Evolutionary conservation across 2,797 vertebrate species (phyloP), one percentile per base, ranked within the genome.

Genomic region (Choloepus didactylus): DNA sequence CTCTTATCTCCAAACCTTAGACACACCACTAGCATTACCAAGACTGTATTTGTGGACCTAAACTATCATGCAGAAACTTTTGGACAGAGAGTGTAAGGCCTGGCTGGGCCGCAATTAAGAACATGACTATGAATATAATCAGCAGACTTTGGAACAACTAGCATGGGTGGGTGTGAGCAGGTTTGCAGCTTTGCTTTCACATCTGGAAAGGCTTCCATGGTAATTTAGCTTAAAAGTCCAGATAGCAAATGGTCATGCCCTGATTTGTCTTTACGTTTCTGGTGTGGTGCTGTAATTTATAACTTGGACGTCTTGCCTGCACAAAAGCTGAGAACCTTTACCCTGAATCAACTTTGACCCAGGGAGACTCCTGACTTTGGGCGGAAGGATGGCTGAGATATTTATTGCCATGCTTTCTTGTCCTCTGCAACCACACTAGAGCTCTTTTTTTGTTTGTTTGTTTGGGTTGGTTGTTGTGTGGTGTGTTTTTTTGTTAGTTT

Each of bases 151-250:
- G 70, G 70, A 96, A 84, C n/a, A 18, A 41, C 23, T 0, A 0
- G 1, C 59, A 29, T 15, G 8, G 56, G 35, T 90, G n/a, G 56
- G 27, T 62, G 9, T 38, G 27, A 75, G 31, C 35, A 35, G n/a
- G 46, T 21, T 0, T 51, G 23, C 18, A 35, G 41, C 80, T 73
- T 69, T 59, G 9, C 66, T 64, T 21, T 21, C 64, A 60, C 2
- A 9, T 27, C 85, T 56, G 31, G 21, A 75, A 88, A 66, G 59
- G 12, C 35, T 12, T 77, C 41, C 7, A 0, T 14, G 66, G 29
- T 75, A 41, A 66, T 75, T 81, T 31, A 41, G 77, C 46, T 90
- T 73, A 19, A 70, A 92, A 92, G 94, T 91, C 69, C 76, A 81
- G 70, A 84, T 31, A 82, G 21, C 77, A 62, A 54, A 69, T 9